phyloP scores from a whole-genome alignment of 2,113 vertebrate species.

The Trinectes maculatus region DNA sequence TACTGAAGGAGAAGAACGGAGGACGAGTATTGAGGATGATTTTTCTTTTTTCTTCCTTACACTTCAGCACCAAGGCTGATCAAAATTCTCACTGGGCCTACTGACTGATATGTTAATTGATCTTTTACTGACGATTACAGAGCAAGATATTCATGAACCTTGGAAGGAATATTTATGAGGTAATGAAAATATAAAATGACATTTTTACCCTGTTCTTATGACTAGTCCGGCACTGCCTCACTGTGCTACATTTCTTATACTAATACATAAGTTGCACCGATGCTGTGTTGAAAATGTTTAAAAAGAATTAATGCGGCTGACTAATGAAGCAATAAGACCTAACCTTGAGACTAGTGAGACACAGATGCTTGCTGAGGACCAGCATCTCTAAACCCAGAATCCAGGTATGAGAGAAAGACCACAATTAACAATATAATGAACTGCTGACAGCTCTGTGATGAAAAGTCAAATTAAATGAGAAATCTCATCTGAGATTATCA shows the following conservation, averaged over 20 bases:
- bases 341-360: no score
- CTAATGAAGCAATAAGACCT: no score
- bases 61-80: slow-evolving; percentile 24
- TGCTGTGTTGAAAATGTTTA: neutral
- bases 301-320: neutral
- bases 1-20: slow-evolving; percentile 38
- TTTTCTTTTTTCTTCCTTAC: neutral
- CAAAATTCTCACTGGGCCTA: slow-evolving; percentile 52
- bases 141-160: slow-evolving; percentile 75
- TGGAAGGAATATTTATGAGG: slow-evolving; percentile 74
- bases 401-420: neutral
- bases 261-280: neutral
- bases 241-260: slow-evolving; percentile 22
- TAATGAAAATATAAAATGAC: slow-evolving; percentile 76
- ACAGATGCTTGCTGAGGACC: neutral
- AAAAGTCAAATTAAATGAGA: neutral
- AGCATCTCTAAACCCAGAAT: neutral
- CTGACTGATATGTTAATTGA: slow-evolving; percentile 80
- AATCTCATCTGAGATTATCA: neutral
- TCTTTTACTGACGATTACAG: slow-evolving; percentile 76
- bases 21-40: neutral
- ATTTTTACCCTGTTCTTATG: slow-evolving; percentile 35
- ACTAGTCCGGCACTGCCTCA: slow-evolving; percentile 6
- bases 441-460: neutral
- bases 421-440: neutral